Base-by-base conservation (phyloP, 2,888 invertebrate species). In the Eupithecia abbreviata region DNA sequence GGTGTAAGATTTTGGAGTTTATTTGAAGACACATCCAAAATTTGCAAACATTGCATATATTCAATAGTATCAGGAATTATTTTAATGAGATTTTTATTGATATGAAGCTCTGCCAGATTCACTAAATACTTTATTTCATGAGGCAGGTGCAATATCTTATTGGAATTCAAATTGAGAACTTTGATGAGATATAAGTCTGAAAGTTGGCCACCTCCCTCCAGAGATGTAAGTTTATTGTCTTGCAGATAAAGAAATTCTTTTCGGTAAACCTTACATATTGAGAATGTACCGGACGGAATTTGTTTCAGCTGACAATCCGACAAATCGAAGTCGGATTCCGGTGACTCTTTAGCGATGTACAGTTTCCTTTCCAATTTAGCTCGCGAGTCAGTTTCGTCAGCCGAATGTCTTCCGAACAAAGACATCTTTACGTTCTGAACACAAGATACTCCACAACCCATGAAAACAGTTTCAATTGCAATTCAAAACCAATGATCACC, bases 291-390 rank as follows among this genome's bases (percentile, higher is more conserved):
- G 78, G 96, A 94, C 62, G 98, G 98, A 74, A 98, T 96, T 85
- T 93, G 95, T 83, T 96, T 96, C 76, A 98, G 91, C 86, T 96
- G 96, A 91, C 98, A 98, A 82, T 97, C 97, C 6, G 98, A 97
- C 79, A 98, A 90, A 91, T 98, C 98, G 90, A 97, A 98, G 78
- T 96, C 95, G 74, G 97, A 96, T 89, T 98, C 98, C 49, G 98
- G 98, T 82, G 96, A 97, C 92, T 98, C 98, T 83, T 93, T 94
- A 18, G 96, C 96, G 78, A 95, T 85, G 81, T 95, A 95, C 73
- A 95, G 82, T 86, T 95, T 95, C 78, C 95, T 89, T 81, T 95
- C 94, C 55, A 95, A 81, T 81, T 85, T 90, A 67, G 91, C 89
- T 80, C 90, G 89, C 67, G 85, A 83, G 66, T 93, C 91, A 75